These are phyloP conservation scores for Drosophila colorata DNA, from an alignment of 2,888 invertebrate species.

Conservation along the genomic window DNA sequence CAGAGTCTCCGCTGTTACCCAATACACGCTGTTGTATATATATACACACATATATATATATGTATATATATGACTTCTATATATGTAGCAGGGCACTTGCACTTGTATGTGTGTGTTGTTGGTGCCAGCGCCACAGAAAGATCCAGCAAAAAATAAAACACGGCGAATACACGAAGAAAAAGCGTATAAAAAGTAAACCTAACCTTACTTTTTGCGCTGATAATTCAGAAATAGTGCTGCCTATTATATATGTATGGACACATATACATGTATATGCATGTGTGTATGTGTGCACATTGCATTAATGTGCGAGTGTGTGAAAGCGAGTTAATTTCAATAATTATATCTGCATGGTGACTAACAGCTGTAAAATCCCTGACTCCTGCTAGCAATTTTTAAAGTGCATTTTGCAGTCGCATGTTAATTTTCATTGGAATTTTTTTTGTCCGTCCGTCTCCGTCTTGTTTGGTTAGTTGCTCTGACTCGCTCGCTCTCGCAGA, in stretches of 20 bases:
- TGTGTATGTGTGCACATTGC: conserved; percentile 22
- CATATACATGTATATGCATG: conserved; percentile 24
- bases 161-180: conserved; percentile 57
- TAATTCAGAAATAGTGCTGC: conserved; percentile 76
- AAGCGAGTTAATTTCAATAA: conserved; percentile 53
- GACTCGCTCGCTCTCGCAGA: conserved; percentile 31
- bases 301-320: conserved; percentile 30
- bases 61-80: conserved; percentile 19
- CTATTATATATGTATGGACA: conserved; percentile 32
- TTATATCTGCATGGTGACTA: conserved; percentile 51
- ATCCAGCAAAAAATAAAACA: conserved; percentile 77
- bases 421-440: conserved; percentile 33
- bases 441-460: conserved; percentile 15
- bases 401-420: conserved; percentile 25
- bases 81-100: conserved; percentile 36
- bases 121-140: conserved; percentile 75
- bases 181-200: conserved; percentile 76
- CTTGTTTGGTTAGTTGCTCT: conserved; percentile 18
- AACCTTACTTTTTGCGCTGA: conserved; percentile 78
- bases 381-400: conserved; percentile 14
- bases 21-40: conserved; percentile 59
- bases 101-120: conserved; percentile 45
- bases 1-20: conserved; percentile 62
- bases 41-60: conserved; percentile 37
- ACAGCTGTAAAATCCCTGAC: conserved; percentile 4